Evolutionary conservation across 1,140 invertebrate species (phyloP), one percentile per base, ranked within the genome.

Genomic region (Platyscapa corneri): DNA sequence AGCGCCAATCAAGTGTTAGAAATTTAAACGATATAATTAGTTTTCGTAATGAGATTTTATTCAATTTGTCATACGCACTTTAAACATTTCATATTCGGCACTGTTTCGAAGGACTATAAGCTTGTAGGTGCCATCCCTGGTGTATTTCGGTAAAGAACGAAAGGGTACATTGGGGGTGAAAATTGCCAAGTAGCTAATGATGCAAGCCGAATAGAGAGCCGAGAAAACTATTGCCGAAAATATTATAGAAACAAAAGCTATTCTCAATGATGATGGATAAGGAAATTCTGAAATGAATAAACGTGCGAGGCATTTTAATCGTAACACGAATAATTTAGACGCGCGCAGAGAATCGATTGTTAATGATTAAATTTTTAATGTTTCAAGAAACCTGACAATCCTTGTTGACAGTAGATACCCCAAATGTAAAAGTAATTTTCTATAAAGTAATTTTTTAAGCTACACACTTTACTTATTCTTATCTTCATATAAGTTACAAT

Each of bases 371-470:
- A 34, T 8, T 64, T 39, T 80, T 1, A 46, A 74, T 27, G n/a
- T n/a, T n/a, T n/a, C n/a, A n/a, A n/a, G n/a, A 39, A n/a, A 83
- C 91, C 90, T 83, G 90, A 32, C 23, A 91, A 74, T 46, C 89
- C 88, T 46, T 92, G 91, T 39, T 91, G 90, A 81, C 90, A 90
- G 67, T 87, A 90, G 60, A 90, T 90, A 30, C 90, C 89, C 89
- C 89, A 90, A 46, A 90, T 74, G 12, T 84, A 27, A 20, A 89
- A 83, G 75, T 89, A 88, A 78, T 90, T 88, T n/a, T 89, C 82
- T 37, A 83, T 23, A 34, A 88, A 67, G 32, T 85, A 77, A 70
- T 87, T 85, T 7, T 78, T 86, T 0, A 67, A 39, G 7, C 86
- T 30, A 18, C 67, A 1, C 8, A 23, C 39, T 56, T 56, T 60